Base-by-base conservation (phyloP, 1,140 invertebrate genomes). In the Drosophila pruinosa region DNA sequence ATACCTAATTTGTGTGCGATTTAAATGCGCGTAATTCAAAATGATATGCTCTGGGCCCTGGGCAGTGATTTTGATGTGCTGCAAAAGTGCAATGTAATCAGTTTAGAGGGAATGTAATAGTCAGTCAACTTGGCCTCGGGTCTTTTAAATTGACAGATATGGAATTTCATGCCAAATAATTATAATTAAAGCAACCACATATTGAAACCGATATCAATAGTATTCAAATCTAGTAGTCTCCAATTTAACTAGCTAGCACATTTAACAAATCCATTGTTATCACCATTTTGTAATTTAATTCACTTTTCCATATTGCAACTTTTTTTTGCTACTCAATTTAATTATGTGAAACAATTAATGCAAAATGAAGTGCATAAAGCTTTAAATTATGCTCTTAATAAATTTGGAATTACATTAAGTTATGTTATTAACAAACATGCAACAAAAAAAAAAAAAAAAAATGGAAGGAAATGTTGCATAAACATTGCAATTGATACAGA, bases 331-430 rank as follows among this genome's bases (percentile, higher is more conserved):
- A 15, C 12, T 47, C 34, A 22, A 53, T 53, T 43, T 43, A 34
- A 41, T 41, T 62, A 41, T 63, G 17, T 26, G 10, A 10, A 14
- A 26, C 17, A 63, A 63, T 63, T 38, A 41, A 36, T 10, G 57
- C 10, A 6, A 61, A 41, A 41, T 52, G 15, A 52, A 63, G 17
- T 17, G 36, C 17, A 39, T 39, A 43, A 10, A n/a, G 17, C 31
- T 52, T 3, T 41, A 24, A 45, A 45, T 58, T 31, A 21, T 22
- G 31, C 15, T 21, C 14, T 36, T 19, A 22, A 39, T 61, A 26
- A 61, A 17, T 38, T 50, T 41, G 7, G 38, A 6, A 41, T 38
- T 26, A 12, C 17, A 17, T 36, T 34, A 24, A 48, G n/a, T 61
- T 17, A 28, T 34, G 31, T 19, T 15, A 24, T 19, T 31, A 31